Conservation (phyloP, 1,140 invertebrate species). For the Drosophila biarmipes region DNA sequence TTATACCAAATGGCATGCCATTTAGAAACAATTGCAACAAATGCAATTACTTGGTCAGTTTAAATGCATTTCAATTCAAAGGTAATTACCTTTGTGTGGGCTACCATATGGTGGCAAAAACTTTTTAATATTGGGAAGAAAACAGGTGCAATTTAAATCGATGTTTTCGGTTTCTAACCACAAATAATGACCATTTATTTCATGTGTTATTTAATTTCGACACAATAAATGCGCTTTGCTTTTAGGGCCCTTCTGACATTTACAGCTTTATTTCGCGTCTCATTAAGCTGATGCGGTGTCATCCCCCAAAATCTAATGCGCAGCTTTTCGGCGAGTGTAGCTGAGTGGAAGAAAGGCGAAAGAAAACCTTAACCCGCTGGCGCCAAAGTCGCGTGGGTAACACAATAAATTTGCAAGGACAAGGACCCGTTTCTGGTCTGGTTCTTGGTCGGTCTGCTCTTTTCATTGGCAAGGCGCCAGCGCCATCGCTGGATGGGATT, state of each 20-base stretch:
- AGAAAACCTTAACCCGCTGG: constrained; percentile 73
- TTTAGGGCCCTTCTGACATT: not conserved
- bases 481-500: constrained; percentile 10
- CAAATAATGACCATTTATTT: not conserved
- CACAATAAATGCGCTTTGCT: constrained; percentile 5
- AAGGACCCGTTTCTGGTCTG: constrained; percentile 42
- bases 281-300: constrained; percentile 13
- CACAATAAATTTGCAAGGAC: constrained; percentile 78
- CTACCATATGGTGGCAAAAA: not conserved
- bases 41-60: not conserved
- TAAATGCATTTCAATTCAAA: not conserved
- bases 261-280: constrained; percentile 24
- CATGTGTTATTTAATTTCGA: not conserved
- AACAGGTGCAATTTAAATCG: not conserved
- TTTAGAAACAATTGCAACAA: not conserved
- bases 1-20: not conserved
- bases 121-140: constrained; percentile 5
- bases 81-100: not conserved
- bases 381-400: constrained; percentile 75
- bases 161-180: not conserved
- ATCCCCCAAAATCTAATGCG: not conserved
- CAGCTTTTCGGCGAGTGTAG: constrained; percentile 38
- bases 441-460: constrained; percentile 5
- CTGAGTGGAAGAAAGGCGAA: constrained; percentile 40
- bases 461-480: constrained; percentile 66